A percentile compares a stretch with the other conserved stretches of the same genome.
Conservation (phyloP, 2,888 invertebrate species). For the Netelia virgata region DNA sequence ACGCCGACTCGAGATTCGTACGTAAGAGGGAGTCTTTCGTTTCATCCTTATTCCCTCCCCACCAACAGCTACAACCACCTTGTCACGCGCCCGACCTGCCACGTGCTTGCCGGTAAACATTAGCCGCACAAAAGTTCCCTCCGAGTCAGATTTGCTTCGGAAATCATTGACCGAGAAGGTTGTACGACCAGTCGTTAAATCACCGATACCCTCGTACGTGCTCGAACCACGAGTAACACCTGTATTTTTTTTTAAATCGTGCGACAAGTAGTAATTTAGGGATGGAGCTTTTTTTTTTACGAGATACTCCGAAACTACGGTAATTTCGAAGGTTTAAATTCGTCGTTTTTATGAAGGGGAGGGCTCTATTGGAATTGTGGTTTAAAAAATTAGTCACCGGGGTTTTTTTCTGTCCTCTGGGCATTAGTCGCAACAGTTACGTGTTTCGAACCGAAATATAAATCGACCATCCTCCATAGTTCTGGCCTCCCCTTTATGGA, state of each 20-base stretch:
- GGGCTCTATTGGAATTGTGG: no score
- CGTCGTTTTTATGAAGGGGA: not conserved
- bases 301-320: not conserved
- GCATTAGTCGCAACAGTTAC: no score
- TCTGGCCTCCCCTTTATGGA: constrained; percentile 35
- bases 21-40: constrained; percentile 14
- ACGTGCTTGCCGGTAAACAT: constrained; percentile 66
- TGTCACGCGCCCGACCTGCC: constrained; percentile 59
- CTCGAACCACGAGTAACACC: not conserved
- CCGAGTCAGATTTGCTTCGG: constrained; percentile 42
- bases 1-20: constrained; percentile 9
- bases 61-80: constrained; percentile 46
- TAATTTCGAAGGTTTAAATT: not conserved
- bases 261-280: not conserved
- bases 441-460: no score
- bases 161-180: constrained; percentile 59
- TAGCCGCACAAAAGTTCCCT: constrained; percentile 26
- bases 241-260: not conserved
- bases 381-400: no score
- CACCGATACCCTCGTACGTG: constrained; percentile 1
- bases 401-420: no score
- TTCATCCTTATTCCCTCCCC: not conserved
- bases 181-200: constrained; percentile 51
- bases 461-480: no score
- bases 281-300: not conserved